Evolutionary conservation across 2,888 invertebrate genomes (phyloP), one percentile per base, ranked within the genome.

Genomic region (Drosophila imparisetae): DNA sequence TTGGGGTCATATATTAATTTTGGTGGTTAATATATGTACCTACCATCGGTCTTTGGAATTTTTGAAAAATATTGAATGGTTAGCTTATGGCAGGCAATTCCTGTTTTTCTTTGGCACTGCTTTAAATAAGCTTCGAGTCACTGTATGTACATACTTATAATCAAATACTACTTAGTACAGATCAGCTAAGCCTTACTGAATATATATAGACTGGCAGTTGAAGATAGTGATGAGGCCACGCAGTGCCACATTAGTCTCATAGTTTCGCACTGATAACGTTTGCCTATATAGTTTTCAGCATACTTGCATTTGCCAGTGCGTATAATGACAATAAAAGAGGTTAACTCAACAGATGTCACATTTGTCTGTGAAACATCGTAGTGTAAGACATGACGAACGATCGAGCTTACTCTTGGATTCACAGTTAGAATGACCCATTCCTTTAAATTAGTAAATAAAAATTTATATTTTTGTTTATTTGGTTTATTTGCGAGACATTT

Each of bases 381-480:
- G 13, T 45, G 13, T 45, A 13, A 13, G 13, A 24, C 15, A 15
- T 11, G 42, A 21, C 11, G 11, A 42, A 13, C 11, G 11, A 42
- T 6, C 21, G 24, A 6, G 21, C 42, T 42, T 42, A 42, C 21
- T 21, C 11, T 11, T 42, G 21, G 11, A 21, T 21, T 11, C 21
- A 21, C 10, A 4, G 10, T 42, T 13, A 13, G 13, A n/a, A 40
- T 55, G 55, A 8, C n/a, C 15, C 10, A 29, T 29, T 30, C n/a
- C 5, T 30, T 30, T 24, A 45, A 15, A 18, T 30, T 11, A 15
- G n/a, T 42, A 32, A 45, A 45, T n/a, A 8, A 13, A 53, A 34
- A 55, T 29, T 2, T 21, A 50, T 32, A 57, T 57, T 57, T 67
- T 57, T 57, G 38, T 68, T 61, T 70, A 38, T 54, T 75, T 65